Percentiles rank a stretch among this genome's conserved stretches.
Conservation (phyloP, 2,113 vertebrate genomes). For the Gobiocypris rarus region DNA sequence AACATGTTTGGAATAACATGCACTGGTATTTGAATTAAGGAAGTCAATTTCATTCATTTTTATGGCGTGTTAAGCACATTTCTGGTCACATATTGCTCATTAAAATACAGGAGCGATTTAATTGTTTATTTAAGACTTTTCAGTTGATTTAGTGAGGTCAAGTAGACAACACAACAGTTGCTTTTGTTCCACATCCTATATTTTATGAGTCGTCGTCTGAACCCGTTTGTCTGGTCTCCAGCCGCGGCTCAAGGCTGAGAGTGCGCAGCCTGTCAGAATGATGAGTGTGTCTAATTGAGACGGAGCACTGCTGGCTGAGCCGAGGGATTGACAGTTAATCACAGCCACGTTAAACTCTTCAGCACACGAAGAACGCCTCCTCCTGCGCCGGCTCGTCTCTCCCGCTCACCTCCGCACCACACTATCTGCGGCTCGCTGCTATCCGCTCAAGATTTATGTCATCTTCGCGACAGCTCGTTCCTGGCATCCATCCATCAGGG, state of each 20-base stretch:
- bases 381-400: slow-evolving; percentile 61
- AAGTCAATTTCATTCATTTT: not conserved
- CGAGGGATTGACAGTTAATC: slow-evolving; percentile 77
- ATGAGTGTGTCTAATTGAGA: slow-evolving; percentile 70
- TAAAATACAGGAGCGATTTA: not conserved
- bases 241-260: slow-evolving; percentile 70
- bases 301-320: slow-evolving; percentile 66
- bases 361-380: slow-evolving; percentile 62
- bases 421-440: slow-evolving; percentile 62
- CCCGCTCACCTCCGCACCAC: not conserved
- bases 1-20: not conserved
- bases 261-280: slow-evolving; percentile 67
- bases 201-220: slow-evolving; percentile 18
- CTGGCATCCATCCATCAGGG: slow-evolving; percentile 68
- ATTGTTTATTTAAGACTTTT: not conserved
- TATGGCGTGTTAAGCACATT: not conserved
- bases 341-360: slow-evolving; percentile 73
- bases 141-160: not conserved
- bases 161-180: slow-evolving; percentile 4
- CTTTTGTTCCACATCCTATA: not conserved
- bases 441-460: slow-evolving; percentile 70
- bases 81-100: not conserved
- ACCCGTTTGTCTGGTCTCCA: slow-evolving; percentile 20
- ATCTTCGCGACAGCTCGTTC: slow-evolving; percentile 55
- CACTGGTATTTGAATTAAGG: not conserved